A percentile compares a stretch with the other conserved stretches of the same genome.
phyloP scores from a whole-genome alignment of 1,140 invertebrate genomes.

The Cydia splendana region DNA sequence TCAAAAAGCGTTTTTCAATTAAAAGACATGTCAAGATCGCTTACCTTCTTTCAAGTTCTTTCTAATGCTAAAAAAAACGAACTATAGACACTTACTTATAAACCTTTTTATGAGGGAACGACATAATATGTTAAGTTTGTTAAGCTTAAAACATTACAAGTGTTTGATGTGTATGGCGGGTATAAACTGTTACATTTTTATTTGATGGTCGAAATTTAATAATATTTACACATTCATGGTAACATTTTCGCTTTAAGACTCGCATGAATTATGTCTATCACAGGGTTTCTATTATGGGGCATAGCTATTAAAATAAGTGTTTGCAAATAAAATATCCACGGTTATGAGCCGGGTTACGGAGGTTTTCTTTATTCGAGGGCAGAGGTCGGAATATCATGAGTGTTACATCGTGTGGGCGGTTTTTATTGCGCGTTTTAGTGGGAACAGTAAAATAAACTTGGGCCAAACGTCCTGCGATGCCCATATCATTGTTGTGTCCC shows the following conservation, averaged over 20 bases:
- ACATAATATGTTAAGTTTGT: too few species aligned
- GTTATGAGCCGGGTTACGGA: slow-evolving; percentile 41
- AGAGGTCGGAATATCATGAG: slow-evolving; percentile 70
- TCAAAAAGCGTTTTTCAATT: too few species aligned
- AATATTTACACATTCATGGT: background rate
- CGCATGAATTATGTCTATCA: background rate
- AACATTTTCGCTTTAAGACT: background rate
- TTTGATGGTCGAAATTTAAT: too few species aligned
- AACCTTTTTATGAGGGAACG: too few species aligned
- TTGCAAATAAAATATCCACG: slow-evolving; percentile 45
- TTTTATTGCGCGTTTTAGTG: slow-evolving; percentile 69
- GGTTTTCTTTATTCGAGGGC: slow-evolving; percentile 55
- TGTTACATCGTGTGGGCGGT: slow-evolving; percentile 69
- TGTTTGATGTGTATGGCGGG: background rate
- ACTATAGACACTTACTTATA: too few species aligned
- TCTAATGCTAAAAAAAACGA: too few species aligned
- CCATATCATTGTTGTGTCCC: slow-evolving; percentile 60
- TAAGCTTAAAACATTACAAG: too few species aligned
- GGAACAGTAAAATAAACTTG: slow-evolving; percentile 66
- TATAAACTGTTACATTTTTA: background rate
- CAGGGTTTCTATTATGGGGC: slow-evolving; percentile 8
- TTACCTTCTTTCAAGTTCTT: too few species aligned
- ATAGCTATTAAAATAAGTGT: slow-evolving; percentile 34
- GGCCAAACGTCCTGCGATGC: slow-evolving; percentile 56
- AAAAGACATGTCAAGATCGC: too few species aligned